phyloP scores from a whole-genome alignment of 2,113 vertebrate species.

The Ceratotherium simum region DNA sequence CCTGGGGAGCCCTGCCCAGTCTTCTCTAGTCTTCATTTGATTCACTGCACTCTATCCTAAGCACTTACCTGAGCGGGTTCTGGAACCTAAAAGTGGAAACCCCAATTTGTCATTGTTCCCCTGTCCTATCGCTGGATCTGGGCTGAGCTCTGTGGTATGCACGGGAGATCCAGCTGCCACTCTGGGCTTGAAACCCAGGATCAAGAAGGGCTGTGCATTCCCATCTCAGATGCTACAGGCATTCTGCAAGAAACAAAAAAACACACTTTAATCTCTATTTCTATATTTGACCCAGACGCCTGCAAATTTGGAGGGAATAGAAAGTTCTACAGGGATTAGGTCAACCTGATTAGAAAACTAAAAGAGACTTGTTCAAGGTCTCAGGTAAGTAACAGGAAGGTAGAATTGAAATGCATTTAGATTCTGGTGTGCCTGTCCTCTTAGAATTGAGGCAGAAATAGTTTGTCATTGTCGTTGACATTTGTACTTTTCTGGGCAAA shows the following conservation, averaged over 20 bases:
- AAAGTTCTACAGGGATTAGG: background rate
- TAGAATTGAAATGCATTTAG: background rate
- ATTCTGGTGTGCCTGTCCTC: background rate
- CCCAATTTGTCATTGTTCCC: background rate
- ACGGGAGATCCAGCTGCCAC: background rate
- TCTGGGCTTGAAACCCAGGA: background rate
- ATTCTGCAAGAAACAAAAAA: slow-evolving; percentile 13
- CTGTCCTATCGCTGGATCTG: background rate
- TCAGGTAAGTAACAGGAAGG: background rate
- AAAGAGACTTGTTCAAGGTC: background rate
- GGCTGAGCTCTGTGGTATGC: background rate
- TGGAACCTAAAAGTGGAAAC: background rate
- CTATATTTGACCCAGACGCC: background rate
- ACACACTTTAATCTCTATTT: background rate
- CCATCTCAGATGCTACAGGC: background rate
- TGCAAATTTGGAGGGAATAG: background rate
- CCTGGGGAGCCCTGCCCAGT: background rate
- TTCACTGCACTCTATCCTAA: slow-evolving; percentile 32
- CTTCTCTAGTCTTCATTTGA: background rate
- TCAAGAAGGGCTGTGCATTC: background rate
- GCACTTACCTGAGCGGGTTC: slow-evolving; percentile 48
- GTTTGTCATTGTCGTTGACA: too few relatives aligned
- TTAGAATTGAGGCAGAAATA: background rate
- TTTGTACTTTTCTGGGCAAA: too few relatives aligned
- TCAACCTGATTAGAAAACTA: background rate